Base-by-base conservation (phyloP, 2,888 invertebrate species). In the Scrobipalpa costella region DNA sequence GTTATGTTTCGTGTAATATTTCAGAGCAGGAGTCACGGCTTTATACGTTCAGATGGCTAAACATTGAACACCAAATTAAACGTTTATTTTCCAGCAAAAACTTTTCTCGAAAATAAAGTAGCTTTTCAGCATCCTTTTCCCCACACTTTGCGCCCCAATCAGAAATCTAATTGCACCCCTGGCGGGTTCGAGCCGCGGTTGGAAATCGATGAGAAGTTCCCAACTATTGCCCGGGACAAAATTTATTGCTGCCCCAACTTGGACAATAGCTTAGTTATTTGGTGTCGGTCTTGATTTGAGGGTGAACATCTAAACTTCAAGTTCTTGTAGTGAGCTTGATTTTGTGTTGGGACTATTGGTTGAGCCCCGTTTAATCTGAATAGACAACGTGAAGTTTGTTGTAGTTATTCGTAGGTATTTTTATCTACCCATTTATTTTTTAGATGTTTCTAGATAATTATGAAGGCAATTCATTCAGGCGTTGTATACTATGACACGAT, bases 181-280 rank as follows among this genome's bases (percentile, higher is more conserved):
- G 61, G 61, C 15, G 36, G 7, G 52, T 13, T 3, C 61, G 38
- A 52, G 21, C 38, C 61, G 52, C 52, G 34, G 57, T 13, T 67
- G 63, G 66, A 68, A 72, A 69, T 70, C 72, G 67, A 71, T 73
- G 71, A 67, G 63, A 60, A 73, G 68, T 72, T 75, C 71, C 74
- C 67, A 80, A 85, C 84, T 84, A 84, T 84, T 76, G 84, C 77
- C 75, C 67, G 73, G 71, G 76, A 74, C 76, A 69, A 71, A 79
- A 86, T 86, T 85, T 86, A 86, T 84, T 83, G 84, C 78, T 67
- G 73, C 71, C 69, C 68, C 70, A 78, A 82, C 75, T 84, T 80
- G 76, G 75, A 85, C 84, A 84, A 85, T 81, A 74, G 79, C 76
- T 80, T 78, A 79, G 81, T 82, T 82, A 81, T 84, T 79, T 74